Percentiles rank a stretch among this genome's conserved stretches.
phyloP scores from a whole-genome alignment of 2,888 invertebrate genomes.

The Rhagonycha fulva region DNA sequence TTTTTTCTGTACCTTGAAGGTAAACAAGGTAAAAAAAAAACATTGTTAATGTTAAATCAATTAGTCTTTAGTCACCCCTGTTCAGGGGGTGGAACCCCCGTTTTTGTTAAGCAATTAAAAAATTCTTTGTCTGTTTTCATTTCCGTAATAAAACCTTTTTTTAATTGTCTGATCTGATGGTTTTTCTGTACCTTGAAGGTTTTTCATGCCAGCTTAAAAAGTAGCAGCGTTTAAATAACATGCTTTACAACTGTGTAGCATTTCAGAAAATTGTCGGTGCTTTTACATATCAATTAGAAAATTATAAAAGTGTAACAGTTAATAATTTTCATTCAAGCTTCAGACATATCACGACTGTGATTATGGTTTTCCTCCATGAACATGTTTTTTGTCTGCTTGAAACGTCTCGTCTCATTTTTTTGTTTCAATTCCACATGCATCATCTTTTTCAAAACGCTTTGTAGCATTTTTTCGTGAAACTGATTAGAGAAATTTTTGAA shows the following conservation, averaged over 20 bases:
- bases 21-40: too few relatives aligned
- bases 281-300: background rate
- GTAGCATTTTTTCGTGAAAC: background rate
- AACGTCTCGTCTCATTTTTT: background rate
- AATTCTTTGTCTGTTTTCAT: background rate
- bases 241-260: background rate
- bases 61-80: too few relatives aligned
- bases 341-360: background rate
- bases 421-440: too few relatives aligned
- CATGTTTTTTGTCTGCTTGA: background rate
- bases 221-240: background rate
- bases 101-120: background rate
- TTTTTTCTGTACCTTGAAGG: too few relatives aligned
- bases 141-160: background rate
- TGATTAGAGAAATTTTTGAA: constrained; percentile 8
- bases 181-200: background rate
- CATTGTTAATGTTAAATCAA: too few relatives aligned
- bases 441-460: too few relatives aligned
- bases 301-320: background rate
- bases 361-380: background rate
- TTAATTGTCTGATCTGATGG: background rate
- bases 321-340: background rate
- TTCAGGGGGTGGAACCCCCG: too few relatives aligned
- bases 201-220: background rate
- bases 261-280: background rate